These are phyloP conservation scores for Pogonocichla stellata DNA, from an alignment of 2,113 vertebrate species.

Conservation along the genomic window DNA sequence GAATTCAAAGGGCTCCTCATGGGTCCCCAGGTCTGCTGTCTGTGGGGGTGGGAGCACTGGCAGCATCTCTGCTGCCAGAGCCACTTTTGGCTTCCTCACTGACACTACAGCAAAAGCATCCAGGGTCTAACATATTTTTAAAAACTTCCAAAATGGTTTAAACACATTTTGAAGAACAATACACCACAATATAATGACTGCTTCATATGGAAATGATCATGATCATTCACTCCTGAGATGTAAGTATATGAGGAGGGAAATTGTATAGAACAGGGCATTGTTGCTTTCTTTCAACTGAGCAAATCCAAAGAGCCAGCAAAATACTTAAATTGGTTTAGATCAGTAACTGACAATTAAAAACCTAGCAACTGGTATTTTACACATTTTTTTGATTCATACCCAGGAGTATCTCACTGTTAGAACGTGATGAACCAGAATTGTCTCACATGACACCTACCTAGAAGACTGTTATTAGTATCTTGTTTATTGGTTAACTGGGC, in stretches of 20 bases:
- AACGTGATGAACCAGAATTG: conserved; percentile 24
- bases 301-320: not conserved
- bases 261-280: not conserved
- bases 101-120: not conserved
- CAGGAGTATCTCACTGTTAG: not conserved
- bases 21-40: not conserved
- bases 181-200: not conserved
- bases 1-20: not conserved
- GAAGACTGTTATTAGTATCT: conserved; percentile 15
- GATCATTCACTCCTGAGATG: not conserved
- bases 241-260: not conserved
- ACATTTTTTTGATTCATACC: not conserved
- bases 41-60: not conserved
- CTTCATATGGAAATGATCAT: not conserved
- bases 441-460: not conserved
- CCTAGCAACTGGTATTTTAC: not conserved
- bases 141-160: not conserved
- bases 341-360: not conserved
- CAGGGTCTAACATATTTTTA: not conserved
- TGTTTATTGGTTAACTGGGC: conserved; percentile 35
- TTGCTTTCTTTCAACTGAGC: not conserved
- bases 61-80: not conserved
- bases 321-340: conserved; percentile 11
- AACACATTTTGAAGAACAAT: not conserved
- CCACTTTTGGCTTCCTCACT: not conserved